Evolutionary conservation across 2,113 vertebrate genomes (phyloP).

Genomic region (Xenopus laevis): DNA sequence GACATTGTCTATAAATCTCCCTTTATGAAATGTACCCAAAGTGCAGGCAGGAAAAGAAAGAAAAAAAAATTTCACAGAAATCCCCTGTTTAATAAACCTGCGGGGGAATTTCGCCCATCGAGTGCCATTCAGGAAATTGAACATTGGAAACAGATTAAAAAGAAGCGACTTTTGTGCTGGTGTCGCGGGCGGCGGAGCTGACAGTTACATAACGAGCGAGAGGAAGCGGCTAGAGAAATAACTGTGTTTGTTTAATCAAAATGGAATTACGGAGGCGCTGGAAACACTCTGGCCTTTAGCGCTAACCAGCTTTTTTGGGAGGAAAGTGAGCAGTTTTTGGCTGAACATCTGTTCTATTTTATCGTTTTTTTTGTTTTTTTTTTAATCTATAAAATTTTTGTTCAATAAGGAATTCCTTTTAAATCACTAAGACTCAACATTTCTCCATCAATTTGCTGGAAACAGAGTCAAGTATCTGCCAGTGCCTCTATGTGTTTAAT

Average conservation of each 20-base stretch:
- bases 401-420: too few species aligned
- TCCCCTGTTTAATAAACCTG: conserved; percentile 1
- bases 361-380: not conserved
- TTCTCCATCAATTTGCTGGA: too few species aligned
- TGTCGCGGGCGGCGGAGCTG: not conserved
- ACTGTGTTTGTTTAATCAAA: conserved; percentile 20
- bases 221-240: not conserved
- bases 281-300: not conserved
- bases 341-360: conserved; percentile 5
- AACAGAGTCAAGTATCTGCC: too few species aligned
- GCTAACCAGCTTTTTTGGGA: not conserved
- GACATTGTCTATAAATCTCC: conserved; percentile 13
- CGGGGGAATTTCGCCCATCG: not conserved
- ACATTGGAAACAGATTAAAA: conserved; percentile 17
- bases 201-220: conserved; percentile 4
- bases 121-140: conserved; percentile 12
- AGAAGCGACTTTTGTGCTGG: not conserved
- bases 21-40: conserved; percentile 1
- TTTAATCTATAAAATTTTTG: too few species aligned
- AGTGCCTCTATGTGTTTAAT: too few species aligned
- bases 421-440: too few species aligned
- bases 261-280: conserved; percentile 7
- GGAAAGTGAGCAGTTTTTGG: not conserved
- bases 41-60: not conserved
- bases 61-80: not conserved